Percentiles rank a stretch among this genome's conserved stretches.
Evolutionary conservation across 2,113 vertebrate species (phyloP).

Genomic region (Dicaeum eximium): DNA sequence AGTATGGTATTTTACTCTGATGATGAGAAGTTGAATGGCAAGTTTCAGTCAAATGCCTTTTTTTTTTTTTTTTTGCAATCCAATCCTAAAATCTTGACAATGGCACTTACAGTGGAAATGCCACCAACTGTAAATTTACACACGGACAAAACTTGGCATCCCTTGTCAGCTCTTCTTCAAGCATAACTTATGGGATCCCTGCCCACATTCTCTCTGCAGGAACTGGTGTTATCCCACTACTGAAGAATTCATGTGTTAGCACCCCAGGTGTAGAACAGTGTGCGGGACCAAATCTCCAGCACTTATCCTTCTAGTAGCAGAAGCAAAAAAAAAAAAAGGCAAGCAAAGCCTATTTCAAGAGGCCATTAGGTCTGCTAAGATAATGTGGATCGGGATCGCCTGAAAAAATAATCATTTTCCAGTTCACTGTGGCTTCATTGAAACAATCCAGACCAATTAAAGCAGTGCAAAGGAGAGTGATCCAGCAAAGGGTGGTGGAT

Average conservation of each 20-base stretch:
- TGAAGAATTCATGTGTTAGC: slow-evolving; percentile 15
- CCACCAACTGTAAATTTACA: slow-evolving; percentile 65
- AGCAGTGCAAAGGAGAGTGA: neutral
- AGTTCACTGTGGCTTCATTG: neutral
- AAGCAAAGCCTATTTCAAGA: neutral
- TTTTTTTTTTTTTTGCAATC: neutral
- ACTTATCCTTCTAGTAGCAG: neutral
- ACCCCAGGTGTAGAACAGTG: neutral
- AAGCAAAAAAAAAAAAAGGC: neutral
- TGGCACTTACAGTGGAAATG: slow-evolving; percentile 66
- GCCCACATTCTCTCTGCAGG: slow-evolving; percentile 34
- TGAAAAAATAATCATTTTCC: neutral
- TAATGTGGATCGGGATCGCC: neutral
- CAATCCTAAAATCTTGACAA: slow-evolving; percentile 67
- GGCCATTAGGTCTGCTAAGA: neutral
- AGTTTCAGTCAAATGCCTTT: slow-evolving; percentile 61
- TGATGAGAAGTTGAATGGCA: slow-evolving; percentile 69
- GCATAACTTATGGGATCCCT: slow-evolving; percentile 45
- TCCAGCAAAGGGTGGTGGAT: neutral
- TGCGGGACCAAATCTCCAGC: neutral
- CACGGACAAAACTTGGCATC: slow-evolving; percentile 51
- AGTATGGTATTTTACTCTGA: slow-evolving; percentile 67
- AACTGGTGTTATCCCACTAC: slow-evolving; percentile 20
- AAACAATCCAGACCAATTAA: neutral
- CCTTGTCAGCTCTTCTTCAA: slow-evolving; percentile 12